Base-by-base conservation (phyloP, 2,888 invertebrate genomes). In the Baronia brevicornis region DNA sequence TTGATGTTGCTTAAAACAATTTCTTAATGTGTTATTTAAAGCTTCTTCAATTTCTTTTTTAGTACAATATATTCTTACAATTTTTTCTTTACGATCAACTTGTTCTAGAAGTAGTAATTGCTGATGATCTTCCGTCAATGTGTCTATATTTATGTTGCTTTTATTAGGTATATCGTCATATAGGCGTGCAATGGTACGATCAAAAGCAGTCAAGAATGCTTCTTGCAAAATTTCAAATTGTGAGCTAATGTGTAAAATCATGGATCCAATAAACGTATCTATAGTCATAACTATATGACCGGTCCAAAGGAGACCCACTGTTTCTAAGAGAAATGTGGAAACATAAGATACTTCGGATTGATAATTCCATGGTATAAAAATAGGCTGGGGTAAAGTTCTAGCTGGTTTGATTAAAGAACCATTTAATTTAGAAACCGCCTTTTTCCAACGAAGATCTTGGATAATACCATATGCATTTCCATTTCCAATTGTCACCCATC, bases 281-380 rank as follows among this genome's bases (percentile, higher is more conserved):
- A 82, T 77, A 0, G 65, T 65, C 77, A 84, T 74, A 5, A 84
- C 78, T 19, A 84, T 82, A 28, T 82, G 80, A 1, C 82, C 84
- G 0, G 82, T 84, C 82, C 82, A 84, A 7, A 84, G 45, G 11
- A 84, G 45, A 1, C 84, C 84, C 1, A 73, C 43, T 5, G 78
- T 73, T 50, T 80, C 82, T 5, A 84, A 44, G 2, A 68, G 47
- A 39, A 77, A 79, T 0, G 84, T 78, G 3, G 60, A 57, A 31
- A 79, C 63, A 25, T 65, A 84, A 1, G 69, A 54, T 7, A 29
- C 33, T 15, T 82, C 74, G 15, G 54, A 51, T 41, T 82, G 74
- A 43, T 77, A 78, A 12, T 60, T 48, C 84, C 84, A 84, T n/a
- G 84, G 84, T 39, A 82, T 82, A 42, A 69, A 82, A 39, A 84